Percentiles rank a stretch among this genome's conserved stretches.
phyloP scores from a whole-genome alignment of 2,113 vertebrate species.

The Hippoglossus stenolepis region DNA sequence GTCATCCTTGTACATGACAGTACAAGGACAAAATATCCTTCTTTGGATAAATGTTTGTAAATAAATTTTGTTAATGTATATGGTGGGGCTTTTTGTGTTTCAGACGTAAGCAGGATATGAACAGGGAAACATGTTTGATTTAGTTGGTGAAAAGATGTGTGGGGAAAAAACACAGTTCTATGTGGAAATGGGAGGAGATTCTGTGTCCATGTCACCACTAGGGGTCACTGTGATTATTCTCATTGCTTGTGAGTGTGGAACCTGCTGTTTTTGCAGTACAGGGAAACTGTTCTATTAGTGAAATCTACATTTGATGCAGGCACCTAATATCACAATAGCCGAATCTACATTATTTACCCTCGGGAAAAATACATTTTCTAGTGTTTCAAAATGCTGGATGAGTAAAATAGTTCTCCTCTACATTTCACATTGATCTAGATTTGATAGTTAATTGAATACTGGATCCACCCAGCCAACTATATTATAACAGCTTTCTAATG shows the following conservation, averaged over 20 bases:
- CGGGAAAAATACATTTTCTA: neutral
- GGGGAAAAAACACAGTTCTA: neutral
- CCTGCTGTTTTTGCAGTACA: neutral
- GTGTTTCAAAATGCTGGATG: no score
- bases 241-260: neutral
- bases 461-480: neutral
- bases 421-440: no score
- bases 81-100: neutral
- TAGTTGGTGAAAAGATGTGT: neutral
- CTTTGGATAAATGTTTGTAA: slow-evolving; percentile 64
- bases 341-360: neutral
- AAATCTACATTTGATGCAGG: neutral
- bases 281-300: slow-evolving; percentile 5
- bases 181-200: neutral
- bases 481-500: neutral
- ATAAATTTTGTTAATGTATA: slow-evolving; percentile 62
- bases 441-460: neutral
- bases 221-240: slow-evolving; percentile 33
- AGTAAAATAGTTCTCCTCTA: no score
- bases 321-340: neutral
- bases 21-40: slow-evolving; percentile 20
- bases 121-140: neutral
- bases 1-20: slow-evolving; percentile 43
- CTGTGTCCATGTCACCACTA: slow-evolving; percentile 33
- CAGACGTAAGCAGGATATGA: neutral